Evolutionary conservation across 2,888 invertebrate species (phyloP).

Genomic region (Norana najaformis): DNA sequence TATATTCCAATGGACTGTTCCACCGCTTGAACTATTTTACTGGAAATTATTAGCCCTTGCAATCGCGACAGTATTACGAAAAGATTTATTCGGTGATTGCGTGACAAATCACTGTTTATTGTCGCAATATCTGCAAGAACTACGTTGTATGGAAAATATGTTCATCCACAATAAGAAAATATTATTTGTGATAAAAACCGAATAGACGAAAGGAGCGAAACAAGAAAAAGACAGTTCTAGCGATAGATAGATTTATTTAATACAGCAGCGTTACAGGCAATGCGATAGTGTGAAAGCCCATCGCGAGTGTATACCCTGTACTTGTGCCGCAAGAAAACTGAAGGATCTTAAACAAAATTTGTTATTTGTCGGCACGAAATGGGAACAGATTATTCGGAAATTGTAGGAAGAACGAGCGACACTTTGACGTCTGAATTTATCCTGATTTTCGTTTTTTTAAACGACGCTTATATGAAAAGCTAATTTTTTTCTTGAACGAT

Average conservation of each 20-base stretch:
- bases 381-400: background rate
- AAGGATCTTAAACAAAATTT: background rate
- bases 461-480: background rate
- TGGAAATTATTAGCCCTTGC: background rate
- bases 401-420: background rate
- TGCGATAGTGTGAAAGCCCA: background rate
- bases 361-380: background rate
- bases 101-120: background rate
- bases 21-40: background rate
- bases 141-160: background rate
- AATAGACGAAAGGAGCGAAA: background rate
- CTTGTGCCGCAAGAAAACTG: background rate
- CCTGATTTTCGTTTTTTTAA: no score
- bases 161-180: background rate
- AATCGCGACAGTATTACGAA: background rate
- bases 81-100: background rate
- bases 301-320: background rate
- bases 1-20: background rate
- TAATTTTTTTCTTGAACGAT: background rate
- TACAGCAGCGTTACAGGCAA: background rate
- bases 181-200: background rate
- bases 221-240: background rate
- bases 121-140: background rate
- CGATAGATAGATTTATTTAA: background rate
- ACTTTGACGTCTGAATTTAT: background rate